Percentiles rank a stretch among this genome's conserved stretches.
Evolutionary conservation across 2,888 invertebrate genomes (phyloP).

Genomic region (Lucinisca nassula): DNA sequence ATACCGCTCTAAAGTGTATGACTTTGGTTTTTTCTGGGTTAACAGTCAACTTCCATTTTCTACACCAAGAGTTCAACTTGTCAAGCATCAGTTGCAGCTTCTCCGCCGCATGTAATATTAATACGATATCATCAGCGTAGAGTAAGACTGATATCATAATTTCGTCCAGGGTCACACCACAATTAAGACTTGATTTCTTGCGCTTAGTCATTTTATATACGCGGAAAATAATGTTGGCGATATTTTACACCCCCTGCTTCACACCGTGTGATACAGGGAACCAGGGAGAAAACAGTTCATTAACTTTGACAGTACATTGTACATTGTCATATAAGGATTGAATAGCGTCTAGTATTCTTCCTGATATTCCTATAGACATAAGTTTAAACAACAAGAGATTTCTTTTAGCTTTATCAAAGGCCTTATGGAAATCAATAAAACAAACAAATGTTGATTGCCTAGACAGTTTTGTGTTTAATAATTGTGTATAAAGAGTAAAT

Average conservation of each 20-base stretch:
- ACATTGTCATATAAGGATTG: conserved; percentile 24
- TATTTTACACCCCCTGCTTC: conserved; percentile 37
- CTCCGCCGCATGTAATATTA: conserved; percentile 7
- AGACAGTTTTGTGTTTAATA: too few species aligned
- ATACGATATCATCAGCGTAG: conserved; percentile 49
- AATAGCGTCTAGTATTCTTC: conserved; percentile 41
- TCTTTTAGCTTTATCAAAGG: conserved; percentile 2
- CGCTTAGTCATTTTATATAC: conserved; percentile 40
- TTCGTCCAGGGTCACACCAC: conserved; percentile 23
- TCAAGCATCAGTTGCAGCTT: conserved; percentile 21
- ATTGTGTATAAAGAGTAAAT: too few species aligned
- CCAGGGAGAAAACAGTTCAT: not conserved
- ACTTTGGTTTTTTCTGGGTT: conserved; percentile 35
- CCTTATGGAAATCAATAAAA: too few species aligned
- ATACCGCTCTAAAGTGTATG: conserved; percentile 26
- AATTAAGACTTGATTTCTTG: conserved; percentile 4
- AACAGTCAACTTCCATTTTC: conserved; percentile 16
- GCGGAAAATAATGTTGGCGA: conserved; percentile 37
- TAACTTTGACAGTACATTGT: conserved; percentile 7
- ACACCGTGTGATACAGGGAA: conserved; percentile 27
- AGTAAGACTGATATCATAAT: not conserved
- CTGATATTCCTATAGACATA: not conserved
- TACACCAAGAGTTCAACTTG: conserved; percentile 27
- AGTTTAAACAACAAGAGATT: conserved; percentile 5
- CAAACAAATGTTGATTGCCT: too few species aligned